Evolutionary conservation across 2,797 vertebrate genomes (phyloP).

Genomic region (Botia kubotai): DNA sequence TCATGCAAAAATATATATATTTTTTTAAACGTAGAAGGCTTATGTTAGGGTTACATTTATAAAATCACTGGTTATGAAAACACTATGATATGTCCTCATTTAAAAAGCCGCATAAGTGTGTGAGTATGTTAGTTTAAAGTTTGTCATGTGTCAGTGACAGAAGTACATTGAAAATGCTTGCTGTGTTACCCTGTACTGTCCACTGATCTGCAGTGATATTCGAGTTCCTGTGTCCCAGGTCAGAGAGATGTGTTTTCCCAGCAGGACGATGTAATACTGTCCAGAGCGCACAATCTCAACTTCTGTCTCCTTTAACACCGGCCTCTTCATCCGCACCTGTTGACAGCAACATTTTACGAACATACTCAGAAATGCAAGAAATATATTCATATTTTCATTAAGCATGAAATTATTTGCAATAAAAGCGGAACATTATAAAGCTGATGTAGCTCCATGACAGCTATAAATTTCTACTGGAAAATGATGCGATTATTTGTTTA

Average conservation of each 20-base stretch:
- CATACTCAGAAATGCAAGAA: no score
- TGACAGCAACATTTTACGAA: neutral
- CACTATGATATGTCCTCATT: no score
- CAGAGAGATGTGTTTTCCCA: constrained; percentile 85
- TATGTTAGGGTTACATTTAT: no score
- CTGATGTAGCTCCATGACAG: neutral
- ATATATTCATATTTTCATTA: neutral
- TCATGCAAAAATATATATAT: no score
- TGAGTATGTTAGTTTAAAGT: no score
- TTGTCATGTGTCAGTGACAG: no score
- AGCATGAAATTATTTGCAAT: neutral
- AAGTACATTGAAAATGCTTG: no score
- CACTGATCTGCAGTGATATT: constrained; percentile 86
- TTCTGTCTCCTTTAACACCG: constrained; percentile 77
- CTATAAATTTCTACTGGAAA: no score
- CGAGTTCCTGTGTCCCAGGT: constrained; percentile 89
- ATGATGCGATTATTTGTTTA: neutral
- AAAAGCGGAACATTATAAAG: neutral
- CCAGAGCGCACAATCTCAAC: constrained; percentile 90
- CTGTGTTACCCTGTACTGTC: constrained; percentile 79
- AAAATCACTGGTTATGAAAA: no score
- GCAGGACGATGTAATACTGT: constrained; percentile 84
- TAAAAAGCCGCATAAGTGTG: no score
- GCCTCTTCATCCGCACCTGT: constrained; percentile 86
- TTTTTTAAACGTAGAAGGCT: no score